Evolutionary conservation across 23 tunicate genomes (phyloP).

Genomic region (Phallusia fumigata): DNA sequence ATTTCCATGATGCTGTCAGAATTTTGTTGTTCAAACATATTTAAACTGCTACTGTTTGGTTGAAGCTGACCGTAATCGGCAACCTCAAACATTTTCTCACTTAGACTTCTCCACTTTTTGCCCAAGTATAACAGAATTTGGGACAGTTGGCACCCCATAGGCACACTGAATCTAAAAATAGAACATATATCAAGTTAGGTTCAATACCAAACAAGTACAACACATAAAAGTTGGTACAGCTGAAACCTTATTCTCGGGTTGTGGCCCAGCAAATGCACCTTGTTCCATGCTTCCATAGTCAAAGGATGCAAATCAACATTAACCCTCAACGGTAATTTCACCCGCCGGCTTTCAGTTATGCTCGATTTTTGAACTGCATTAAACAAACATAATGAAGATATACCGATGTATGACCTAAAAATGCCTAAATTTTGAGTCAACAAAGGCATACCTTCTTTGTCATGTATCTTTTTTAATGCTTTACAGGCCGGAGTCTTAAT

Average conservation of each 20-base stretch:
- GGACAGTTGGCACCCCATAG: slow-evolving; percentile 53
- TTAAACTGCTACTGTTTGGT: not conserved
- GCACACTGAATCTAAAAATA: slow-evolving; percentile 44
- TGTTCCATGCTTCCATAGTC: slow-evolving; percentile 78
- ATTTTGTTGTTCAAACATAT: not conserved
- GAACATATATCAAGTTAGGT: not conserved
- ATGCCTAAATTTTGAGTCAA: not conserved
- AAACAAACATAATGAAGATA: not conserved
- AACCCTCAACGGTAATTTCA: slow-evolving; percentile 64
- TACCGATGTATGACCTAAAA: not conserved
- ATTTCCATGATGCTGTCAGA: slow-evolving; percentile 24
- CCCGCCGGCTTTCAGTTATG: slow-evolving; percentile 55
- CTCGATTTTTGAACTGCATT: not conserved
- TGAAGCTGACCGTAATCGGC: slow-evolving; percentile 30
- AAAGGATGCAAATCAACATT: slow-evolving; percentile 67
- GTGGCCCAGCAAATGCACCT: slow-evolving; percentile 75
- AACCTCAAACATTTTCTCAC: slow-evolving; percentile 49
- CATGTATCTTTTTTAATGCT: slow-evolving; percentile 77
- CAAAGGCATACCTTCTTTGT: slow-evolving; percentile 50
- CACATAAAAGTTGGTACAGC: not conserved
- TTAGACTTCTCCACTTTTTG: slow-evolving; percentile 61
- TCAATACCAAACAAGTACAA: not conserved
- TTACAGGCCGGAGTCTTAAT: slow-evolving; percentile 85
- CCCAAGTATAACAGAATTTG: slow-evolving; percentile 30
- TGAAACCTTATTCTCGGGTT: slow-evolving; percentile 73